Conservation (phyloP, 1,140 invertebrate species). For the Cephus cinctus region DNA sequence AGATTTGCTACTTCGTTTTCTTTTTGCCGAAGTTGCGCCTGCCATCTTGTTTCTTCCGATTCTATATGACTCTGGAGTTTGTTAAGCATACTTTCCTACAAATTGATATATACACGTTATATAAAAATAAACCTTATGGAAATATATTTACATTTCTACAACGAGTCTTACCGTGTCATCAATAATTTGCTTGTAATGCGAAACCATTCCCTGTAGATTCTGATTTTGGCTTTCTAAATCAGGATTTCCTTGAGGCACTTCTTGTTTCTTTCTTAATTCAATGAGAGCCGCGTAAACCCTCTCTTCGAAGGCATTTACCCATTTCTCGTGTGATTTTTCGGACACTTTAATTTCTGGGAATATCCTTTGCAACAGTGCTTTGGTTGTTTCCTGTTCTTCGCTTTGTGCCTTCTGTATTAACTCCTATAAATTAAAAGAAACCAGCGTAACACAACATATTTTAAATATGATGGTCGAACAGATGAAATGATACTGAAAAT, state of each 20-base stretch:
- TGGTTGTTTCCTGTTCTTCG: conserved; percentile 59
- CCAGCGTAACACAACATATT: too few relatives aligned
- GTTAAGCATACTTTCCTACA: conserved; percentile 68
- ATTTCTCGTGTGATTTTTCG: conserved; percentile 51
- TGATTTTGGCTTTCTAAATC: conserved; percentile 61
- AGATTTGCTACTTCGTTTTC: conserved; percentile 63
- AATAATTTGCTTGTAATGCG: conserved; percentile 73
- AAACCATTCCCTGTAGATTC: conserved; percentile 64
- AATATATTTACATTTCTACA: conserved; percentile 1
- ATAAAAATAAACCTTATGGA: conserved; percentile 13
- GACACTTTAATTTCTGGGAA: conserved; percentile 60
- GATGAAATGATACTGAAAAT: background rate
- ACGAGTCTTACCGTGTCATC: conserved; percentile 66
- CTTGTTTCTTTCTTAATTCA: conserved; percentile 27
- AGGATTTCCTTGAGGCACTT: conserved; percentile 5
- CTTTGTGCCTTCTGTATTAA: conserved; percentile 52
- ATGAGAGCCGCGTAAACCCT: conserved; percentile 39
- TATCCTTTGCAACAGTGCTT: conserved; percentile 59
- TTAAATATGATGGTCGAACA: too few relatives aligned
- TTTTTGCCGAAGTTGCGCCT: conserved; percentile 61
- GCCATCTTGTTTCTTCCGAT: conserved; percentile 69
- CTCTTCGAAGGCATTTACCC: conserved; percentile 59
- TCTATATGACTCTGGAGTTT: conserved; percentile 70
- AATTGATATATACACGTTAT: conserved; percentile 22
- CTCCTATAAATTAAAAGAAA: conserved; percentile 47